Percentiles rank a stretch among this genome's conserved stretches.
phyloP scores from a whole-genome alignment of 2,888 invertebrate genomes.

The Caenorhabditis virilis region DNA sequence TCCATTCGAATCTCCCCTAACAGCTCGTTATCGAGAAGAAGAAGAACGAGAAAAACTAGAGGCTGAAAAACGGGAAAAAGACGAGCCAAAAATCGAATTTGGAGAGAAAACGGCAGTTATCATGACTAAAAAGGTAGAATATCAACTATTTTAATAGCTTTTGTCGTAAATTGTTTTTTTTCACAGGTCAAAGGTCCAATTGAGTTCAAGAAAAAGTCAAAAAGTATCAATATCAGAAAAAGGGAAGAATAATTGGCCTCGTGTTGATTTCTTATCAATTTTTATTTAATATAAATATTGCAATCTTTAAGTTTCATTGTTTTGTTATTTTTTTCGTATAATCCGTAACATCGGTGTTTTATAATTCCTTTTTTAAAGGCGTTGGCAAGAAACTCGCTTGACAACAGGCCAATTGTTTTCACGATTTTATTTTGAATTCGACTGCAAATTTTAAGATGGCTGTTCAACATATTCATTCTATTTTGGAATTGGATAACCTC shows the following conservation, averaged over 20 bases:
- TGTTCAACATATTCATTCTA: background rate
- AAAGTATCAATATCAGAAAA: slow-evolving; percentile 39
- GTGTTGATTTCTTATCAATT: too few relatives aligned
- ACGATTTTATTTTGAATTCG: too few relatives aligned
- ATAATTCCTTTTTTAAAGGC: too few relatives aligned
- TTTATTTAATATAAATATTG: too few relatives aligned
- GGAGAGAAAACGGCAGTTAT: slow-evolving; percentile 45
- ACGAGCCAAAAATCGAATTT: slow-evolving; percentile 48
- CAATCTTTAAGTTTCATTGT: too few relatives aligned
- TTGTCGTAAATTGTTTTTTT: slow-evolving; percentile 1
- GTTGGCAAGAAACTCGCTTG: too few relatives aligned
- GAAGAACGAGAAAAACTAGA: slow-evolving; percentile 28
- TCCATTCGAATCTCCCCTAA: slow-evolving; percentile 41
- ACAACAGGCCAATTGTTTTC: too few relatives aligned
- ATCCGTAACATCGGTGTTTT: too few relatives aligned
- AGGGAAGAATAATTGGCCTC: slow-evolving; percentile 33
- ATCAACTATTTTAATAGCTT: background rate
- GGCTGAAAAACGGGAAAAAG: slow-evolving; percentile 18
- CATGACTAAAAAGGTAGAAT: slow-evolving; percentile 45
- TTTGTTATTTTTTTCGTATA: too few relatives aligned
- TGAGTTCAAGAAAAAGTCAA: slow-evolving; percentile 49
- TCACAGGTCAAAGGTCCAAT: slow-evolving; percentile 49
- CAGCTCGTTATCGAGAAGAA: slow-evolving; percentile 35
- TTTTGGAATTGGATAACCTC: slow-evolving; percentile 10
- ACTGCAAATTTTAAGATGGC: background rate